Evolutionary conservation across 1,140 invertebrate species (phyloP), one percentile per base, ranked within the genome.

Genomic region (Temnothorax longispinosus): DNA sequence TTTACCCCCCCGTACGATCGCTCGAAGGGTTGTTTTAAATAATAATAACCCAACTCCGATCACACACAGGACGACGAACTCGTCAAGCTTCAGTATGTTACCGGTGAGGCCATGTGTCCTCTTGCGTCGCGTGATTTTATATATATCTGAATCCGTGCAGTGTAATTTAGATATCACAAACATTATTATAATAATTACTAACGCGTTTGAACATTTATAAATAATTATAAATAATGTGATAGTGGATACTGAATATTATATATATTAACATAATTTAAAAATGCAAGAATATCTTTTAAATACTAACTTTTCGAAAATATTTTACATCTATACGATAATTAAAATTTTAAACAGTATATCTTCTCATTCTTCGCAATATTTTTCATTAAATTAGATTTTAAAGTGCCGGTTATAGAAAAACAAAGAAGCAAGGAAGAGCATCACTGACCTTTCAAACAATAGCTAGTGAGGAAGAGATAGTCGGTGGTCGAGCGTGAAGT

Each of bases 11-110:
- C 92, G 86, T 91, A 91, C 90, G 85, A 90, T 90, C 85, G 91
- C 52, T 93, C 91, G 95, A 95, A 95, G 94, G 94, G 94, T 95
- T 95, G 94, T 94, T 95, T 95, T 95, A 94, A 95, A 95, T 94
- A 95, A 95, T 94, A 94, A 94, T 94, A 93, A 93, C 86, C 81
- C 87, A 89, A 92, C 91, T 90, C 91, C 89, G 91, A 92, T 92
- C 88, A 87, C 74, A 81, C 32, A 58, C 6, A 82, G 80, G 10
- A 47, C 35, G 90, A 92, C 91, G 91, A 93, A 93, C 87, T 90
- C 92, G 90, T 92, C 89, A 88, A 88, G 88, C 86, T 85, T 88
- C 87, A 91, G 92, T 91, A 86, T 90, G 90, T 93, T 92, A 88
- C 85, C 77, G 89, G 91, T 91, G 87, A 90, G 88, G 89, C 84